Conservation (phyloP, 2,888 invertebrate genomes). For the Stratiomys singularior region DNA sequence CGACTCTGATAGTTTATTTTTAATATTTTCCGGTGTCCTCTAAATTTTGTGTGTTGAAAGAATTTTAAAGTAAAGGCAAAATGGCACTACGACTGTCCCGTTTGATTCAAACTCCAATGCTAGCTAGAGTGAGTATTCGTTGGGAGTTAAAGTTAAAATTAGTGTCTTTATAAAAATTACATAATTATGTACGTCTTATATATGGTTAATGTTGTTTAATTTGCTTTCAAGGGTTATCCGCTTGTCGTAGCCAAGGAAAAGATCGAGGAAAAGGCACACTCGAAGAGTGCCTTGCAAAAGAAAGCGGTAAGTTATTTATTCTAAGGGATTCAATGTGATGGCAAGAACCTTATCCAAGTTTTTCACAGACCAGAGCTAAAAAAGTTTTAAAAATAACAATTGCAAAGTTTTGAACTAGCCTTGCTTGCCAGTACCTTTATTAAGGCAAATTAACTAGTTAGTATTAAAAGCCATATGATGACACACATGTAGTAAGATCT, state of each 20-base stretch:
- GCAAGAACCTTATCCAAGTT: too few species aligned
- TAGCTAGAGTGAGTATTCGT: slow-evolving; percentile 59
- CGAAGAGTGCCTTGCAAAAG: slow-evolving; percentile 68
- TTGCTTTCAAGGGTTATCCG: slow-evolving; percentile 60
- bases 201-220: slow-evolving; percentile 15
- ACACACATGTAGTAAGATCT: too few species aligned
- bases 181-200: slow-evolving; percentile 55
- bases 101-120: slow-evolving; percentile 60
- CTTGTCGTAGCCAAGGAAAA: slow-evolving; percentile 64
- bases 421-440: too few species aligned
- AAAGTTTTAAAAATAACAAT: too few species aligned
- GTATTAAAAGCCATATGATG: too few species aligned
- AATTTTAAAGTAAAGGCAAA: not conserved
- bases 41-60: slow-evolving; percentile 1
- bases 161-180: slow-evolving; percentile 57
- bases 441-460: too few species aligned
- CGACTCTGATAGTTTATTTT: slow-evolving; percentile 9
- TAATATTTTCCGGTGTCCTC: not conserved
- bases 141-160: not conserved
- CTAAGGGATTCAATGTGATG: too few species aligned
- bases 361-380: too few species aligned
- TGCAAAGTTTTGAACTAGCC: too few species aligned
- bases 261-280: slow-evolving; percentile 66
- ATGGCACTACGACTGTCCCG: slow-evolving; percentile 63
- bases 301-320: slow-evolving; percentile 68